phyloP scores from a whole-genome alignment of 2,113 vertebrate genomes.

The Bos taurus region DNA sequence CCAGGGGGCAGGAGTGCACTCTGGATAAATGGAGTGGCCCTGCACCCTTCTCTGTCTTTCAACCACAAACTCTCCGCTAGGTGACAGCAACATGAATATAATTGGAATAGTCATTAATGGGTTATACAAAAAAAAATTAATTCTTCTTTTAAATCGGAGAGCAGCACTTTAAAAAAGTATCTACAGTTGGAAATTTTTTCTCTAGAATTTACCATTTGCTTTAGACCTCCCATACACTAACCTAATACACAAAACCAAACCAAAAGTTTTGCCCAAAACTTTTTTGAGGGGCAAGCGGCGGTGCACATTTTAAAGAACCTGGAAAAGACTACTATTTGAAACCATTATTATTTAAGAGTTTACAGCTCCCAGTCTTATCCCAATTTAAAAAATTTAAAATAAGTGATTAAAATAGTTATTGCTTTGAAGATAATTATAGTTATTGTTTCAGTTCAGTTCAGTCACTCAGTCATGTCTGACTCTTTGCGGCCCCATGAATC shows the following conservation, averaged over 20 bases:
- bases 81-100: not conserved
- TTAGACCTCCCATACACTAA: not conserved
- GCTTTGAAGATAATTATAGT: not conserved
- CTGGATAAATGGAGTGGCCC: accelerated
- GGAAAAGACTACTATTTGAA: not conserved
- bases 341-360: not conserved
- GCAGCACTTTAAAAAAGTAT: not conserved
- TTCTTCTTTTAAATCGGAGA: not conserved
- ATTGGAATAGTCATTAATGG: not conserved
- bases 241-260: not conserved
- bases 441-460: not conserved
- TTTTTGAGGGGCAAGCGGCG: accelerated
- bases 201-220: not conserved
- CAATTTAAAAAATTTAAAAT: not conserved
- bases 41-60: accelerated
- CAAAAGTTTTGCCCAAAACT: not conserved
- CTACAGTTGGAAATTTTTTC: not conserved
- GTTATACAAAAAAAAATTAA: not conserved
- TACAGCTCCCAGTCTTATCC: not conserved
- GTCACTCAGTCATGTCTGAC: too few relatives aligned
- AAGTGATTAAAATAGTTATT: not conserved
- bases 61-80: not conserved
- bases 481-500: too few relatives aligned
- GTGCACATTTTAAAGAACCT: not conserved
- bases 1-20: constrained; percentile 52